These are phyloP conservation scores for Phylloscopus collybita DNA, from an alignment of 2,797 vertebrate species.

Conservation along the genomic window DNA sequence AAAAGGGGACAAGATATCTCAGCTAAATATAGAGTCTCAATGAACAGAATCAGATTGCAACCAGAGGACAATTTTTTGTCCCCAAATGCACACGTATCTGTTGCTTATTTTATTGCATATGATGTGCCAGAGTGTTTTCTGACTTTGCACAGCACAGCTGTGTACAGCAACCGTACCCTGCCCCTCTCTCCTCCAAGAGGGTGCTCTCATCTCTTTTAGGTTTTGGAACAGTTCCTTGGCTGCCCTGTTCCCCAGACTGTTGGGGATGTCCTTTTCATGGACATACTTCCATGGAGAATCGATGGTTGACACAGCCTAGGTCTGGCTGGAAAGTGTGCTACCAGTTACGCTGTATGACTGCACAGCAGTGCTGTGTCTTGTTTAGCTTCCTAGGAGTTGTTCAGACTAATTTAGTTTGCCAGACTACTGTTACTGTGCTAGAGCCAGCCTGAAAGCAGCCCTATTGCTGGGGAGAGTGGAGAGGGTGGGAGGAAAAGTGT, in stretches of 20 bases:
- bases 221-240: not conserved
- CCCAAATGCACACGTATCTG: not conserved
- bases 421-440: not conserved
- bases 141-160: not conserved
- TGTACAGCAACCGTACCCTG: not conserved
- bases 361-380: fast-evolving
- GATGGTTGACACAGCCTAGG: not conserved
- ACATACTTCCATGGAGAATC: not conserved
- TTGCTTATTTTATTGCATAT: not conserved
- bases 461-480: not conserved
- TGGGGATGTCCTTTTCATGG: not conserved
- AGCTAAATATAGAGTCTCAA: not conserved
- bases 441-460: not conserved
- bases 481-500: not conserved
- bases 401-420: not conserved
- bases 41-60: not conserved
- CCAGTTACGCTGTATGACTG: not conserved
- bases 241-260: not conserved
- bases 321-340: not conserved
- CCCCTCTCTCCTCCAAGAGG: not conserved
- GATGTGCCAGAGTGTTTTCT: not conserved
- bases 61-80: not conserved
- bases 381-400: not conserved
- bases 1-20: not conserved
- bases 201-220: fast-evolving